Percentiles rank a stretch among this genome's conserved stretches.
These are phyloP conservation scores for Danio kyathit DNA, from an alignment of 2,797 vertebrate genomes.

Conservation along the genomic window DNA sequence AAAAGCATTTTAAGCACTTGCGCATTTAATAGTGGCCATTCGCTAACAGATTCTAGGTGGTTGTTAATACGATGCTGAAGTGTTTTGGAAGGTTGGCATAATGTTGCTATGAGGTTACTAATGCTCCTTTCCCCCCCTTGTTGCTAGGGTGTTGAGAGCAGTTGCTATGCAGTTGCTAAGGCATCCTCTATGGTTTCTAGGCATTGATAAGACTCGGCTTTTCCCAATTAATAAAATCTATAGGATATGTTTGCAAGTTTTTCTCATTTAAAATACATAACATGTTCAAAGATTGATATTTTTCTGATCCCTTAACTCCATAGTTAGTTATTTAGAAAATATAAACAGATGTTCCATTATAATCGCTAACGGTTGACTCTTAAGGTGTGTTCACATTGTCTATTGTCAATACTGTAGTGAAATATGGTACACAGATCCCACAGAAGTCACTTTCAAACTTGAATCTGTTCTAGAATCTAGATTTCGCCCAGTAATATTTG, in stretches of 20 bases:
- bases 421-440: neutral
- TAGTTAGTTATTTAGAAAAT: too few species aligned
- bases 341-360: too few species aligned
- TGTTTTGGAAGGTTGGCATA: too few species aligned
- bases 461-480: too few species aligned
- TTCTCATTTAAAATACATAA: too few species aligned
- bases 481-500: neutral
- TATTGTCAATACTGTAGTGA: neutral
- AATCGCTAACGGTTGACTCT: too few species aligned
- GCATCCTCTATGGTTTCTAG: neutral
- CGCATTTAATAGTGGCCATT: too few species aligned
- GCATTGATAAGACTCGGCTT: neutral
- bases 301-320: too few species aligned
- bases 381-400: neutral
- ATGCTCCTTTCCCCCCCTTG: neutral
- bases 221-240: neutral
- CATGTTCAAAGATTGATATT: too few species aligned
- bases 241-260: neutral
- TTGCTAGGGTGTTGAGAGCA: neutral
- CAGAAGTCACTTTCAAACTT: neutral
- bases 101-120: neutral
- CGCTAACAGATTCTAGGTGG: too few species aligned
- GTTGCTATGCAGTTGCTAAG: neutral
- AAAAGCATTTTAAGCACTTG: too few species aligned
- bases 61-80: too few species aligned